Evolutionary conservation across 1,140 invertebrate species (phyloP), one percentile per base, ranked within the genome.

Genomic region (Antheraea pernyi): DNA sequence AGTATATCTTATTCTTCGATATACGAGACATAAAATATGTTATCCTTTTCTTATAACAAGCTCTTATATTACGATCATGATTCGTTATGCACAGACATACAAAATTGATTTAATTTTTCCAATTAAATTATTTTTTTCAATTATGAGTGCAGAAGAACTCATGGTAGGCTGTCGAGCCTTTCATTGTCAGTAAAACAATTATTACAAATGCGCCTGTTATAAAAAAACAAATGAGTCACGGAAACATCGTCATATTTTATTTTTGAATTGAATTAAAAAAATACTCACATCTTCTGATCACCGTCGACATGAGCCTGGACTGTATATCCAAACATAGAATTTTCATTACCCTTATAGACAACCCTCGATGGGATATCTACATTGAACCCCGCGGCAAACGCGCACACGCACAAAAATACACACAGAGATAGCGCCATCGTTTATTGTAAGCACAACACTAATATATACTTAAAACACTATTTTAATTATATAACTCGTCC

Each of bases 271-370:
- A 36, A 61, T 48, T n/a, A 71, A 68, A 66, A 63, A 71, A 71
- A 19, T 73, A 91, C 89, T 89, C 79, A 91, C 89, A 88, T 91
- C 82, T 89, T 90, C 67, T 82, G 70, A 66, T 85, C 83, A 7
- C 85, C 83, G 48, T 90, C 85, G 42, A 90, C 81, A 67, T 91
- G 89, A 7, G 86, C 80, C 74, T 91, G 89, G 30, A 91, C 89
- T 6, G 89, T 88, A 78, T 91, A 90, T 81, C 89, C 89, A 74
- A 91, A 91, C 89, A 91, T 91, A 65, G 89, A 91, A 36, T 88
- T 79, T 69, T 79, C 79, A 71, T 85, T 88, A 70, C 88, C 88
- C 69, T 79, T 88, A 72, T 90, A 90, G 72, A 91, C 83, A 46
- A 91, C 88, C 82, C 88, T 88, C 37, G 89, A 91, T 8, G 88